Base-by-base conservation (phyloP, 2,888 invertebrate genomes). In the Pachymerium ferrugineum region DNA sequence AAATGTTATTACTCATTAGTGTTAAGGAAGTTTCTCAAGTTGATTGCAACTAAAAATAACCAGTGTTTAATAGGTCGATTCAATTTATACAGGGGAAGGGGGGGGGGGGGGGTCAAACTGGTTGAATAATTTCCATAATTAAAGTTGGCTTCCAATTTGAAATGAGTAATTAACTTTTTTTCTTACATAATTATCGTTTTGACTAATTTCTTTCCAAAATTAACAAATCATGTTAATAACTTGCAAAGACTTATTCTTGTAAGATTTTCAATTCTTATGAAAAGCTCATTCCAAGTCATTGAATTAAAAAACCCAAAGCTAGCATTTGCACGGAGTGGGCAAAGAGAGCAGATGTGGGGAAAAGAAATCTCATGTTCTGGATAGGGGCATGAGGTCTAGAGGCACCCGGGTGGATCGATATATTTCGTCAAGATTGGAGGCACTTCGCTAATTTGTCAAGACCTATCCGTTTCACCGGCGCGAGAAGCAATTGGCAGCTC, bases 401-500 rank as follows among this genome's bases (percentile, higher is more conserved):
- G 16, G 47, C 47, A 16, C 47, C 22, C 47, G 16, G 10, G 3
- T 16, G 47, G 47, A 47, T 47, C 47, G 47, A 47, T 47, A 47
- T 47, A 47, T 47, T 47, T 16, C 47, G 47, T 47, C 47, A 47
- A 47, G 47, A 47, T 47, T 47, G 47, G 47, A 47, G 47, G 47
- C 38, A 47, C 19, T 47, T 47, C 47, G 47, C 47, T 47, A 47
- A 47, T 47, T 47, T 47, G 47, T 47, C 47, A 47, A 47, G 47
- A 47, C 19, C 47, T 47, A 47, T 47, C 47, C 47, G 47, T 47
- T 47, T 47, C 47, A 47, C 19, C 47, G 16, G 47, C 5, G 47
- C 47, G 47, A 47, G 22, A 47, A 47, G 47, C 47, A 47, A 47
- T 47, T 47, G 47, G 47, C 47, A 47, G 47, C 47, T 47, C 47